Evolutionary conservation across 2,797 vertebrate species (phyloP).

Genomic region (Trematomus bernacchii): DNA sequence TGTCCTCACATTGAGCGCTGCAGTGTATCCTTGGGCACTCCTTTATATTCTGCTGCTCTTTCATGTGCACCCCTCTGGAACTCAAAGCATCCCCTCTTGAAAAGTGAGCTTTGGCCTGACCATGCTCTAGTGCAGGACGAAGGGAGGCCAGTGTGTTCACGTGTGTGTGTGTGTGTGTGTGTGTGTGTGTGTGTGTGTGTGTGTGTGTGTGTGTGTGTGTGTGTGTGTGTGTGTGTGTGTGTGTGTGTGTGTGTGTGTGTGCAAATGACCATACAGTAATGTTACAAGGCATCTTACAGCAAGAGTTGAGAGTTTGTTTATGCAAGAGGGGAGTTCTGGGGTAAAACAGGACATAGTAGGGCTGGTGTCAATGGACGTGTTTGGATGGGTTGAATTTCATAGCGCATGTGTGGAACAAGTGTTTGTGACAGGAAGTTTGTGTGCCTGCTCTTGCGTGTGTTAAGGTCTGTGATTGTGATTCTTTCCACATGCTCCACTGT

Average conservation of each 20-base stretch:
- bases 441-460: slow-evolving; percentile 58
- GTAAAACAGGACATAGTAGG: slow-evolving; percentile 35
- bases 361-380: slow-evolving; percentile 33
- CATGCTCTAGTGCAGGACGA: slow-evolving; percentile 77
- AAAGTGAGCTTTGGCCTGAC: slow-evolving; percentile 85
- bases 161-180: slow-evolving; percentile 31
- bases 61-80: slow-evolving; percentile 89
- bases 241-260: slow-evolving; percentile 33
- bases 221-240: slow-evolving; percentile 41
- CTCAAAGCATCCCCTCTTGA: slow-evolving; percentile 88
- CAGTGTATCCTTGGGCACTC: slow-evolving; percentile 88
- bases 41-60: slow-evolving; percentile 86
- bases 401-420: slow-evolving; percentile 53
- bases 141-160: slow-evolving; percentile 32
- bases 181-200: slow-evolving; percentile 28
- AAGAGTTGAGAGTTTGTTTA: slow-evolving; percentile 30
- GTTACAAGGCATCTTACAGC: slow-evolving; percentile 27
- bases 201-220: slow-evolving; percentile 33
- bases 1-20: slow-evolving; percentile 88
- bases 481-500: slow-evolving; percentile 79
- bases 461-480: slow-evolving; percentile 72
- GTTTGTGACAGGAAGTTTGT: slow-evolving; percentile 76
- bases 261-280: slow-evolving; percentile 36
- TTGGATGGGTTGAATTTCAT: slow-evolving; percentile 47
- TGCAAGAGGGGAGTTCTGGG: slow-evolving; percentile 5